A percentile compares a stretch with the other conserved stretches of the same genome.
These are phyloP conservation scores for Danaus melanippus DNA, from an alignment of 1,140 invertebrate genomes.

Conservation along the genomic window DNA sequence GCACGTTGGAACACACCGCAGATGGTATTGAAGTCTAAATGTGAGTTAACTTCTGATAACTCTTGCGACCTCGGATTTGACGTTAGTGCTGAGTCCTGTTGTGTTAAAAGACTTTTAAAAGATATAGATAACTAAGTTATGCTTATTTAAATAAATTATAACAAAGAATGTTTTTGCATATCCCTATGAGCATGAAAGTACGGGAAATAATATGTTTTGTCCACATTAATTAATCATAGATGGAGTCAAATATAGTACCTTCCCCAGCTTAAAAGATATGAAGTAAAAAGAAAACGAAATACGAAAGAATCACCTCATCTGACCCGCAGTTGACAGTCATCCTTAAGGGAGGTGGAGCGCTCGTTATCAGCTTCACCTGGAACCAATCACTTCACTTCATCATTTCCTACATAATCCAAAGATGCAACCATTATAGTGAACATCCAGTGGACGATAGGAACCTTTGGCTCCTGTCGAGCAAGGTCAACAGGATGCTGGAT, in stretches of 20 bases:
- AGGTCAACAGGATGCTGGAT: constrained; percentile 6
- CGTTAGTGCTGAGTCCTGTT: constrained; percentile 20
- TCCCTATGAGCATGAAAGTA: no score
- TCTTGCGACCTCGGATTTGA: constrained; percentile 23
- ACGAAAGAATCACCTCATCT: constrained; percentile 31
- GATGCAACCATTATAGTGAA: background rate
- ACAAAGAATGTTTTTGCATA: no score
- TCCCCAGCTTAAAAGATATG: no score
- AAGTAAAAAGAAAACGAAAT: no score
- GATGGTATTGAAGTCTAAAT: constrained; percentile 44
- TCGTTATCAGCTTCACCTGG: constrained; percentile 26
- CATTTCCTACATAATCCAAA: constrained; percentile 8
- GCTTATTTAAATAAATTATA: no score
- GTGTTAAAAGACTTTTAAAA: constrained; percentile 9
- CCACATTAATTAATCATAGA: no score
- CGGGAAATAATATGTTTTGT: no score
- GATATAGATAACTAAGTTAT: background rate
- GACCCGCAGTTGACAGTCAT: constrained; percentile 54
- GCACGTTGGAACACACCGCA: constrained; percentile 51
- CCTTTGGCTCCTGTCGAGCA: no score
- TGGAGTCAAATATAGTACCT: no score
- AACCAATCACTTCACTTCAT: constrained; percentile 15
- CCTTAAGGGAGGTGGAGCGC: constrained; percentile 38
- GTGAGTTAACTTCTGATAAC: constrained; percentile 21
- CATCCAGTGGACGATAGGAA: no score